Percentiles rank a stretch among this genome's conserved stretches.
These are phyloP conservation scores for Andrena hattorfiana DNA, from an alignment of 2,888 invertebrate genomes.

Conservation along the genomic window DNA sequence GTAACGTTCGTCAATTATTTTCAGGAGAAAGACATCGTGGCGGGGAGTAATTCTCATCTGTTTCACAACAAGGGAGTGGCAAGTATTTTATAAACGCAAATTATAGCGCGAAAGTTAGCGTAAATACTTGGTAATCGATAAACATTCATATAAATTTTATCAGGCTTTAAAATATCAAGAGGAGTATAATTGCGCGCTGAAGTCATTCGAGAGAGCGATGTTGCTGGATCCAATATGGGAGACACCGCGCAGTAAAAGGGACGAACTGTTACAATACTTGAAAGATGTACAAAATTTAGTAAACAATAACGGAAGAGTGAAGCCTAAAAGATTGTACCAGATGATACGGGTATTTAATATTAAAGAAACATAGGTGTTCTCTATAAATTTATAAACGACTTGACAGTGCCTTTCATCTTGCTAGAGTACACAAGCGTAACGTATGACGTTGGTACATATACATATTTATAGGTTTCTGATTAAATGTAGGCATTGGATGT, in stretches of 20 bases:
- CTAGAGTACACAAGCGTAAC: conserved; percentile 30
- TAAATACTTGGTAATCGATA: conserved; percentile 10
- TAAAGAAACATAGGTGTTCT: conserved; percentile 14
- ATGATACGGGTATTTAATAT: conserved; percentile 87
- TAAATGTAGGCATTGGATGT: conserved; percentile 87
- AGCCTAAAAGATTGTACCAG: conserved; percentile 89
- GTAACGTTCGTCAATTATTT: conserved; percentile 33
- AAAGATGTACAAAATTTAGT: conserved; percentile 88
- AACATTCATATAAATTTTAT: conserved; percentile 8
- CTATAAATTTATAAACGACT: neutral
- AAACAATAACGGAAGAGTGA: conserved; percentile 90
- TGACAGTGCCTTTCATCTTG: neutral
- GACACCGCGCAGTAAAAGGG: conserved; percentile 88
- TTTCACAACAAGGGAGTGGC: conserved; percentile 94
- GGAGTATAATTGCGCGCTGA: conserved; percentile 89
- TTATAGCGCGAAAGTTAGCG: neutral
- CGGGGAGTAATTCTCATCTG: conserved; percentile 91
- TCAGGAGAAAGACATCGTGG: conserved; percentile 90
- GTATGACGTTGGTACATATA: conserved; percentile 62
- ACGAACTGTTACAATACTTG: conserved; percentile 89
- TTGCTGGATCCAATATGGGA: conserved; percentile 92
- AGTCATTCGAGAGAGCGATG: conserved; percentile 89
- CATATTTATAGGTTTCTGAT: conserved; percentile 71
- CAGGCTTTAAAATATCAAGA: conserved; percentile 93
- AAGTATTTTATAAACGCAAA: conserved; percentile 83